Evolutionary conservation across 1,140 invertebrate genomes (phyloP), one percentile per base, ranked within the genome.

Genomic region (Triops longicaudatus): DNA sequence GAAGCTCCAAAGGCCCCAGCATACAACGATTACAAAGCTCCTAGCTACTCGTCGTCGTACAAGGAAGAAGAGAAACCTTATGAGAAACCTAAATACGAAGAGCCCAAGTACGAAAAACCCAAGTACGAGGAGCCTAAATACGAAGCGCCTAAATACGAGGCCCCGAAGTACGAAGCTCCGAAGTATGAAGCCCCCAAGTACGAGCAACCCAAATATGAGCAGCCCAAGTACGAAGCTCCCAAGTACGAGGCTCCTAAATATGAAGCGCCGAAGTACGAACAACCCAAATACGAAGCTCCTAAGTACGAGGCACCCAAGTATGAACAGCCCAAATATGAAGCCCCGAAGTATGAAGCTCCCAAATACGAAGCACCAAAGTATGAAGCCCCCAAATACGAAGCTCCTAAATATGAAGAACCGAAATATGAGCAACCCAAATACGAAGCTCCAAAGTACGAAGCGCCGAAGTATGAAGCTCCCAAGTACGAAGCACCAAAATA

Each of bases 241-340:
- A 28, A 43, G 11, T 75, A 75, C 41, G 72, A 74, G 28, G 74
- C 22, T n/a, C 31, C 37, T n/a, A 72, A 72, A 28, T 42, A 73
- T 41, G 41, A 72, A 73, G 72, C 7, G 17, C 28, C 72, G 14
- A 73, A 43, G 75, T 75, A 72, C 73, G 74, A 72, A 79, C 28
- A 37, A 74, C 31, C 31, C 31, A 37, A 50, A 12, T 50, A 50
- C 4, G 1, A 50, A 50, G 44, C 44, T 50, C 44, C 44, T 6
- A 50, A 50, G 1, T 50, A 37, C 7, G 31, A 37, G 7, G 31
- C 50, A 63, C 50, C 50, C 0, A 63, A 63, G 12, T 50, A 63
- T 12, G 44, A 63, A 22, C 0, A 10, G 5, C 44, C 44, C 14
- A 63, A 63, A 14, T 63, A 63, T 63, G 44, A 63, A 63, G 10